Base-by-base conservation (phyloP, 1,140 invertebrate genomes). In the Caenorhabditis latens region DNA sequence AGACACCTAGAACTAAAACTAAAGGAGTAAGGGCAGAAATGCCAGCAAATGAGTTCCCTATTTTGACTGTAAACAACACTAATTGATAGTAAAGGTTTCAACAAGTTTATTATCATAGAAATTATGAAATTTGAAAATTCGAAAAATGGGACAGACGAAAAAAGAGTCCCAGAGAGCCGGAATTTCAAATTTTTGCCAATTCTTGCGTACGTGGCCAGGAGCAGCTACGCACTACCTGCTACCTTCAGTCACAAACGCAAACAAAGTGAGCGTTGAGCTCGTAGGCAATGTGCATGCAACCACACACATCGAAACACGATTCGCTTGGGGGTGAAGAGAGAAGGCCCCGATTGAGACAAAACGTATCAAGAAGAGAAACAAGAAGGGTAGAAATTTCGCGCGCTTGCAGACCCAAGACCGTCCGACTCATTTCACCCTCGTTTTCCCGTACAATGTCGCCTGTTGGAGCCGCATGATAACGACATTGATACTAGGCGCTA, bases 221-320 rank as follows among this genome's bases (percentile, higher is more conserved):
- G 71, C 71, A 46, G 71, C 65, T 43, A 9, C 65, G 14, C 65
- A 71, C 65, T 16, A 71, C 71, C 46, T 46, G 71, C 71, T 79
- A 79, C 71, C 71, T 79, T 79, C 71, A 79, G 71, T 79, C 71
- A 50, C 46, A 79, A 79, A 79, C 40, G 71, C 71, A 79, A 79
- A 79, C 46, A 79, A 24, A 53, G 46, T 50, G 71, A 79, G 46
- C 71, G 71, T 79, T 50, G 71, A 79, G 71, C 71, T 79, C 46
- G 71, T 79, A 79, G 46, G 71, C 71, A 79, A 79, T 79, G 71
- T 50, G 71, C 71, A 79, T 79, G 71, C 71, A 79, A 53, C 71
- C 46, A 48, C 71, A 79, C 71, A 50, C 71, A 79, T 79, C 46
- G 71, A 79, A 79, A 79, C 71, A 79, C 71, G 71, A 79, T 79